Percentiles rank a stretch among this genome's conserved stretches.
Evolutionary conservation across 2,113 vertebrate genomes (phyloP).

Genomic region (Rallus limicola): DNA sequence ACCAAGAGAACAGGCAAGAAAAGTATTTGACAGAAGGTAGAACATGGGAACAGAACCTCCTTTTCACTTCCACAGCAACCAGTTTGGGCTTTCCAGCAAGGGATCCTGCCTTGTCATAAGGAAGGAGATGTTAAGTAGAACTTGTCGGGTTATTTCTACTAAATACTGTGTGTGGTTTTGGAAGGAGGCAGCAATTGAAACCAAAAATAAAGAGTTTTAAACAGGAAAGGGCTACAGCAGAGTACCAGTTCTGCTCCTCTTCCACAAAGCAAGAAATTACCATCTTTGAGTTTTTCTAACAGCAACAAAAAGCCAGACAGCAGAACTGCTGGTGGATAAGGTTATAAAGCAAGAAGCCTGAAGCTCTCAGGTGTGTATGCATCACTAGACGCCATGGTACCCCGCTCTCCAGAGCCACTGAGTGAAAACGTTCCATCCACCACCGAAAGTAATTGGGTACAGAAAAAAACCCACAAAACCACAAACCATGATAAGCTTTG

Average conservation of each 20-base stretch:
- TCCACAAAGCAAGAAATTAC: background rate
- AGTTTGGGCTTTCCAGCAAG: accelerated
- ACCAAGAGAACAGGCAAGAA: background rate
- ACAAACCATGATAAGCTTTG: background rate
- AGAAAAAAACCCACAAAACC: background rate
- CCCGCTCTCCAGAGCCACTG: background rate
- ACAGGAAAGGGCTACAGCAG: background rate
- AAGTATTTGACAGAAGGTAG: background rate
- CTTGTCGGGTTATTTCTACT: background rate
- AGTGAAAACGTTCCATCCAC: background rate
- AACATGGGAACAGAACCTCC: background rate
- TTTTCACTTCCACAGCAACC: background rate
- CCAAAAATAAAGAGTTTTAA: background rate
- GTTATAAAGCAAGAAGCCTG: background rate
- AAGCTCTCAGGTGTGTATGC: background rate
- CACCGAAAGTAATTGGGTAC: accelerated
- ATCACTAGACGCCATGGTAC: background rate
- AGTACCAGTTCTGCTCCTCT: background rate
- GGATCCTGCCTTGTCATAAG: conserved; percentile 26
- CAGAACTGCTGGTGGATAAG: background rate
- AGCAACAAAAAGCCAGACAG: background rate
- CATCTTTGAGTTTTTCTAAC: background rate
- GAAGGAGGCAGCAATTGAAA: accelerated
- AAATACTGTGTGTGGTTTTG: background rate
- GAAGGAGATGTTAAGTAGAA: background rate